phyloP scores from a whole-genome alignment of 1,140 invertebrate species.

The Apis mellifera region DNA sequence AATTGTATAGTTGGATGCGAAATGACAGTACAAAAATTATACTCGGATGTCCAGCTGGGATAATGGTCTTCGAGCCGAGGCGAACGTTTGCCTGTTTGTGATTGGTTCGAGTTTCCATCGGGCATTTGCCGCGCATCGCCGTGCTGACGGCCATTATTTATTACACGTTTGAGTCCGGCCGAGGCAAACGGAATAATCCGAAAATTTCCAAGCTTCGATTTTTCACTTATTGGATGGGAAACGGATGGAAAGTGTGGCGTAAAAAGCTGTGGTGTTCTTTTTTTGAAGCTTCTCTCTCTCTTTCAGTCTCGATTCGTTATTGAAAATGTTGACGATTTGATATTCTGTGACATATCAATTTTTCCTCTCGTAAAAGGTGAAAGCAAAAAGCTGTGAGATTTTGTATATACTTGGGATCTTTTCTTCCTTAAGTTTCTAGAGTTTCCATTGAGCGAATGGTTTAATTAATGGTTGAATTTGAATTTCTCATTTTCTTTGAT shows the following conservation, averaged over 20 bases:
- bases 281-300: neutral
- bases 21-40: slow-evolving; percentile 70
- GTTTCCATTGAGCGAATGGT: no score
- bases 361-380: no score
- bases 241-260: neutral
- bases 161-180: slow-evolving; percentile 51
- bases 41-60: slow-evolving; percentile 74
- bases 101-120: slow-evolving; percentile 63
- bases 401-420: no score
- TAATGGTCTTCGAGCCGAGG: slow-evolving; percentile 68
- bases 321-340: no score
- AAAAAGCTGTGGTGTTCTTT: neutral
- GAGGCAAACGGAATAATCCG: slow-evolving; percentile 20
- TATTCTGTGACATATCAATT: no score
- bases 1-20: slow-evolving; percentile 65
- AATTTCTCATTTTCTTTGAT: no score
- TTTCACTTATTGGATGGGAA: neutral
- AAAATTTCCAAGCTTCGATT: neutral
- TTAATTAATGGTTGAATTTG: no score
- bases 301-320: no score
- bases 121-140: slow-evolving; percentile 52
- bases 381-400: no score
- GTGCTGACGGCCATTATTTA: slow-evolving; percentile 73
- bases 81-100: slow-evolving; percentile 58
- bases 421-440: no score